Evolutionary conservation across 2,797 vertebrate genomes (phyloP), one percentile per base, ranked within the genome.

Genomic region (Chaunax sp.): DNA sequence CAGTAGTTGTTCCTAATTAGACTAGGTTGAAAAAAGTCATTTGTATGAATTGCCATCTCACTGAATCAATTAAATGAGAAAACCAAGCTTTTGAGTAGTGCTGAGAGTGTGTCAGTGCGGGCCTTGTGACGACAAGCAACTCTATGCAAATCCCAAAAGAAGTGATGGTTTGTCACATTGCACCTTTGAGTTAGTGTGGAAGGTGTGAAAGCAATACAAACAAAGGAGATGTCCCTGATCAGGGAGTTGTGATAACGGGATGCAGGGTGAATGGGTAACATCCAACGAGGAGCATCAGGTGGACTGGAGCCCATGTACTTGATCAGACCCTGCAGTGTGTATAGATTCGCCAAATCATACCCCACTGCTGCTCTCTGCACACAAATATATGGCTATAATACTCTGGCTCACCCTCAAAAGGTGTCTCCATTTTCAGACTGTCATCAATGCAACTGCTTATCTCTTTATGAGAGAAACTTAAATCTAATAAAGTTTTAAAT

Each of bases 401-500:
- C 73, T 88, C 70, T 61, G 51, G 78, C 67, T 83, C 26, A 20
- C 65, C 56, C 54, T 83, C 54, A 67, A 30, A 82, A 40, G 58
- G 78, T 85, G 76, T 80, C 72, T 77, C 75, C 72, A 77, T 82
- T 64, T 66, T 72, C 65, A 83, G 30, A 74, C 77, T 77, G 33
- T 81, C 75, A 72, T 67, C 66, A 63, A 53, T 87, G 72, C 77
- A 74, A 69, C 78, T 88, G 66, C 79, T 62, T 64, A 78, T 87
- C 74, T 87, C 75, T 89, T 90, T 89, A 88, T 63, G 75, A 85
- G 75, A 78, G 72, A 87, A 69, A 79, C 60, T 57, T 73, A 73
- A 89, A 82, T 69, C 54, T 18, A 92, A 90, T 91, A 92, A 90
- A 89, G 59, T 89, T 92, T 90, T 79, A 61, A 76, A 80, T 81